Percentiles rank a stretch among this genome's conserved stretches.
Conservation (phyloP, 2,888 invertebrate genomes). For the Choristoneura rosaceana region DNA sequence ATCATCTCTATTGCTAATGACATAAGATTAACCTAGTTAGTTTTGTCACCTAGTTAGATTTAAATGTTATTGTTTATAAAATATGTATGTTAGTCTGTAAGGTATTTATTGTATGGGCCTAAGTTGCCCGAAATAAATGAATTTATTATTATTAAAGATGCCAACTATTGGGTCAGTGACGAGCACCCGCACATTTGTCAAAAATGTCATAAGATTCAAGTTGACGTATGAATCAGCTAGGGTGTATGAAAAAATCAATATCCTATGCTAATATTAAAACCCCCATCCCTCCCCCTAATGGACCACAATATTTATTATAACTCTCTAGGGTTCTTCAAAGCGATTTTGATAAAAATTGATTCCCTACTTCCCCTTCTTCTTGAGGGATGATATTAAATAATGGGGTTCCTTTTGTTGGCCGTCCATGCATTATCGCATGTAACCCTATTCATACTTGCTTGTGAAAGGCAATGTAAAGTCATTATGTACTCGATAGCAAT, state of each 20-base stretch:
- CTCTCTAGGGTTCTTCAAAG: conserved; percentile 38
- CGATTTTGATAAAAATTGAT: conserved; percentile 37
- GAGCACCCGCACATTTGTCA: too few species aligned
- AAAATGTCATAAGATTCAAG: too few species aligned
- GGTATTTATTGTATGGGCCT: too few species aligned
- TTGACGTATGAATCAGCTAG: too few species aligned
- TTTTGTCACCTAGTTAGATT: too few species aligned
- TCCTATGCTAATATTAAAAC: conserved; percentile 1
- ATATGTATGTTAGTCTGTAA: too few species aligned
- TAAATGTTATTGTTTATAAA: too few species aligned
- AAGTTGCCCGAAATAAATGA: too few species aligned
- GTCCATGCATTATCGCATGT: conserved; percentile 18
- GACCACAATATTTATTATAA: conserved; percentile 39
- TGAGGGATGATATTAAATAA: conserved; percentile 28
- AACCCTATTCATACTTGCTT: background rate
- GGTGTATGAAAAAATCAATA: background rate
- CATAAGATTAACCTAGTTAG: too few species aligned
- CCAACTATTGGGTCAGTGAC: too few species aligned
- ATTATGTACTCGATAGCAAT: background rate
- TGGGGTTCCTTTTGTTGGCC: conserved; percentile 31
- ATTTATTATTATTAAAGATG: too few species aligned
- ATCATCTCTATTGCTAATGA: too few species aligned
- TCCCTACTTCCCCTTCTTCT: conserved; percentile 23
- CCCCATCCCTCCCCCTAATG: conserved; percentile 12
- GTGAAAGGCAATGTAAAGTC: conserved; percentile 1